Evolutionary conservation across 2,113 vertebrate genomes (phyloP).

Genomic region (Anseranas semipalmata): DNA sequence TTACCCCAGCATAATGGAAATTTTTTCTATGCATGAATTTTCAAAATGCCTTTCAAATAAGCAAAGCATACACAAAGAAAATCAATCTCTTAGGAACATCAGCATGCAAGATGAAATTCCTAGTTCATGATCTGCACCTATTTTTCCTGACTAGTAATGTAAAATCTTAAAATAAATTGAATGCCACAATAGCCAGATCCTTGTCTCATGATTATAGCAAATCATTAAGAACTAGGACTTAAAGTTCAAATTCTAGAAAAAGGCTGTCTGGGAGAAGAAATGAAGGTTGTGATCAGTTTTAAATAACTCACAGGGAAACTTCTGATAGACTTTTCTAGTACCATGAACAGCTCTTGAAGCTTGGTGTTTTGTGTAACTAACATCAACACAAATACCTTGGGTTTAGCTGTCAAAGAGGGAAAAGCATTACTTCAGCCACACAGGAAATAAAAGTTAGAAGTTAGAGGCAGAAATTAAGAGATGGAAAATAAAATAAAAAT

Average conservation of each 20-base stretch:
- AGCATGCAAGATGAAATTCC: background rate
- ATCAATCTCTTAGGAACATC: background rate
- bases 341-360: background rate
- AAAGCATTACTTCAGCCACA: background rate
- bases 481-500: background rate
- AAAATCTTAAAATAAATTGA: constrained; percentile 8
- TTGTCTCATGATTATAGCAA: background rate
- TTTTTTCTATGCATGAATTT: background rate
- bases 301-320: background rate
- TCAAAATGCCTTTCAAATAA: background rate
- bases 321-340: background rate
- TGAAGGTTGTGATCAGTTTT: background rate
- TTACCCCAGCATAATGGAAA: background rate
- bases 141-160: background rate
- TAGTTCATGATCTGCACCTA: background rate
- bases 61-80: constrained; percentile 1
- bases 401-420: background rate
- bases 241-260: background rate
- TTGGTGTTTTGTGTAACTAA: background rate
- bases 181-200: background rate
- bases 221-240: background rate
- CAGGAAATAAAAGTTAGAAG: background rate
- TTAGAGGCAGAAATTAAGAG: background rate
- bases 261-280: background rate
- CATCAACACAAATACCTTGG: background rate